These are phyloP conservation scores for Zaprionus gabonicus DNA, from an alignment of 1,140 invertebrate genomes.

Conservation along the genomic window DNA sequence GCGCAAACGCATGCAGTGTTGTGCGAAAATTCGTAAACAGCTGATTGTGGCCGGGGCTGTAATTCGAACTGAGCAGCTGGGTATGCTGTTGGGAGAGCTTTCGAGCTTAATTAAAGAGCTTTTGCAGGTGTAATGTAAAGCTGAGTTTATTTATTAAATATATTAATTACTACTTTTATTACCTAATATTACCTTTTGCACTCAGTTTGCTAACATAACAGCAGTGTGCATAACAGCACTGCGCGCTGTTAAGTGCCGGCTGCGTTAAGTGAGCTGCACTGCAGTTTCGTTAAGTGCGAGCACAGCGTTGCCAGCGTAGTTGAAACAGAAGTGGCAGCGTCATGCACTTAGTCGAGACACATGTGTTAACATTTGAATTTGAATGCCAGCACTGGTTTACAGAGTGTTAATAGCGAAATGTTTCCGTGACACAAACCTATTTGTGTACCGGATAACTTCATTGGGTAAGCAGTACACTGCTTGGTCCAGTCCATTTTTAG, in stretches of 20 bases:
- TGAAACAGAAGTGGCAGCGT: not conserved
- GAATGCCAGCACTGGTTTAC: too few relatives aligned
- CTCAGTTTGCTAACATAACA: not conserved
- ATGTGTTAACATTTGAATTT: too few relatives aligned
- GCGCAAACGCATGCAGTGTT: constrained; percentile 36
- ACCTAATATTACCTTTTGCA: too few relatives aligned
- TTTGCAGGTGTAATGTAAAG: not conserved
- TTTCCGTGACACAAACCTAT: too few relatives aligned
- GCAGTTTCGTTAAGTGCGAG: not conserved
- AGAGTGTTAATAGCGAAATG: too few relatives aligned
- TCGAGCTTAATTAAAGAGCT: not conserved
- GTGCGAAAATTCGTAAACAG: constrained; percentile 46
- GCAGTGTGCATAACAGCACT: not conserved
- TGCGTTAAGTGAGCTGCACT: constrained; percentile 15
- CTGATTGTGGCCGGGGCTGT: constrained; percentile 22
- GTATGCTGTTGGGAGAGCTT: not conserved
- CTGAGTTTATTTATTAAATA: too few relatives aligned
- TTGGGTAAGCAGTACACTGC: too few relatives aligned
- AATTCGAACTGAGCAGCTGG: constrained; percentile 12
- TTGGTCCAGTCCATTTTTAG: not conserved
- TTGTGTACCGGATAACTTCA: too few relatives aligned
- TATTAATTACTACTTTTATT: too few relatives aligned
- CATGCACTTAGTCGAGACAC: not conserved
- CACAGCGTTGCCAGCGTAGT: not conserved
- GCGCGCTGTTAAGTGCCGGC: constrained; percentile 7